Conservation (phyloP, 2,888 invertebrate genomes). For the Plagiodera versicolora region DNA sequence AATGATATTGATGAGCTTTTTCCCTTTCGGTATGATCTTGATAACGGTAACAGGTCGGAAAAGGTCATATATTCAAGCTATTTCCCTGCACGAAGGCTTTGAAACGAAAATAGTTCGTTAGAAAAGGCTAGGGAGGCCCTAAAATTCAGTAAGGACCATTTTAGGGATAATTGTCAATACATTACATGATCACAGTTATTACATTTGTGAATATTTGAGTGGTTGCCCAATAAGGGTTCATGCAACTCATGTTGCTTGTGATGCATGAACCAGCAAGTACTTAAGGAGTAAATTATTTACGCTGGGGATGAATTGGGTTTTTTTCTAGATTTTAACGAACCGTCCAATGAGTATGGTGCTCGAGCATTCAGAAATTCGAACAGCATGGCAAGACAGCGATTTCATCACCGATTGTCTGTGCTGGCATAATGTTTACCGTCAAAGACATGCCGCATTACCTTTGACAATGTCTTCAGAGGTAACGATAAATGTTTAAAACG, state of each 20-base stretch:
- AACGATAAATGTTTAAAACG: slow-evolving; percentile 41
- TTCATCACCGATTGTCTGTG: slow-evolving; percentile 80
- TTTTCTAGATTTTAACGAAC: slow-evolving; percentile 42
- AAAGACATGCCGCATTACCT: slow-evolving; percentile 72
- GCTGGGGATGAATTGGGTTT: too few species aligned
- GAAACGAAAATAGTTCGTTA: neutral
- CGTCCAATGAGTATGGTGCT: slow-evolving; percentile 71
- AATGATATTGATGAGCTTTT: slow-evolving; percentile 15
- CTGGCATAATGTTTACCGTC: slow-evolving; percentile 83
- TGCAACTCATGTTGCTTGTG: too few species aligned
- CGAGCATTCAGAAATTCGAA: slow-evolving; percentile 70
- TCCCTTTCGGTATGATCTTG: slow-evolving; percentile 4
- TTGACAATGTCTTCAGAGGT: slow-evolving; percentile 78
- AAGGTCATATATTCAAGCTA: neutral
- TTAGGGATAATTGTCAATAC: too few species aligned
- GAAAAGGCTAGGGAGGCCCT: neutral
- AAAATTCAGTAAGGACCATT: neutral
- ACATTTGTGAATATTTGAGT: too few species aligned
- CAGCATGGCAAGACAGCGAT: slow-evolving; percentile 79
- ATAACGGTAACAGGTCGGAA: neutral
- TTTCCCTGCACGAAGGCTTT: neutral
- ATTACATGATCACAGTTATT: too few species aligned
- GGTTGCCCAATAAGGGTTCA: too few species aligned
- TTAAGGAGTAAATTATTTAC: too few species aligned
- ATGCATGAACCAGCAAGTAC: too few species aligned